Evolutionary conservation across 2,113 vertebrate genomes (phyloP), one percentile per base, ranked within the genome.

Genomic region (Corythaixoides concolor): DNA sequence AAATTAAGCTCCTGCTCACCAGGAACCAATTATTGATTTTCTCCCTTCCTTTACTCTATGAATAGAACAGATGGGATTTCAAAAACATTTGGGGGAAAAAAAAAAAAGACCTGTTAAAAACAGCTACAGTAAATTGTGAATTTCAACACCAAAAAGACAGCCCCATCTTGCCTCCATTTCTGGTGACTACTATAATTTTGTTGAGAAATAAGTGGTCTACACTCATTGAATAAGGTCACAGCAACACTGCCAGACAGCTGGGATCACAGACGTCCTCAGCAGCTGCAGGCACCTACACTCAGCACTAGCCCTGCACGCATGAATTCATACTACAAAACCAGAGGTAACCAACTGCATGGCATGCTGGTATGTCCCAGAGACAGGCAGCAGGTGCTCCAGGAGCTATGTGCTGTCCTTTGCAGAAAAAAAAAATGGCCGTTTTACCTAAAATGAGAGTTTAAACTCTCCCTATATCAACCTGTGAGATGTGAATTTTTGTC

Each of bases 1-100:
- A 93, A 97, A 90, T 89, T 64, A 90, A 81, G 15, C 32, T 96
- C 22, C 39, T 62, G 72, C n/a, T 87, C 76, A 94, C 56, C 33
- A 64, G 73, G 47, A 49, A 75, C 33, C 27, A 89, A 8, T 62
- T 81, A 91, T 15, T 90, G n/a, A 83, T 69, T 84, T 96, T 90
- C 26, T 35, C 59, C 59, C 39, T 80, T 62, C 72, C 52, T 92
- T 72, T 81, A 41, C 7, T n/a, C 77, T 79, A 22, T 56, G 26
- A 91, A 73, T 27, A 69, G 55, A 96, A 67, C 26, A 67, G 37
- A 83, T 0, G 8, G 45, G 43, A 69, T 67, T 95, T 52, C 15
- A 13, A 75, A 90, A 87, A 56, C 41, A 3, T 69, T 28, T 23
- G 14, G 22, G n/a, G n/a, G 41, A 43, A 9, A 8, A 22, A 5